A percentile compares a stretch with the other conserved stretches of the same genome.
Evolutionary conservation across 2,113 vertebrate genomes (phyloP).

Genomic region (Xenus cinereus): DNA sequence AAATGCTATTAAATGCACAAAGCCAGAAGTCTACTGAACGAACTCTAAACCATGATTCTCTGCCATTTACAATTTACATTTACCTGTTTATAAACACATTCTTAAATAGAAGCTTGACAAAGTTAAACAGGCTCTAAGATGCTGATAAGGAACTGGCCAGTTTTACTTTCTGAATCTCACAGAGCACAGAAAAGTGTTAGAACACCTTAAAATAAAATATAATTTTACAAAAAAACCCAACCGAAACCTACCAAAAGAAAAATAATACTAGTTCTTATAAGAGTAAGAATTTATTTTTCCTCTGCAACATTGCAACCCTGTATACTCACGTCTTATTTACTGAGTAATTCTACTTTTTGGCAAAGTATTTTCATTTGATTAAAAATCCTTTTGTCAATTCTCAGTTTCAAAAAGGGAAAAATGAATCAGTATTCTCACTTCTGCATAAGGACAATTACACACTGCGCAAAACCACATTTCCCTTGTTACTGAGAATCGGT

Average conservation of each 20-base stretch:
- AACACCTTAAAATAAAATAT: background rate
- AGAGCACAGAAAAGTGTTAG: background rate
- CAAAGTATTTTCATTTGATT: background rate
- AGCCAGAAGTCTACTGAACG: background rate
- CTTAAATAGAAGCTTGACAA: background rate
- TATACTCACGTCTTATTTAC: background rate
- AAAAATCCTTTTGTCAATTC: background rate
- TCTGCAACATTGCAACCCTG: background rate
- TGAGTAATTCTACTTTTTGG: background rate
- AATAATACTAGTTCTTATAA: background rate
- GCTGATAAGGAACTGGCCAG: background rate
- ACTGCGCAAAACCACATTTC: background rate
- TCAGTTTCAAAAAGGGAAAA: background rate
- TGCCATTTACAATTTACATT: background rate
- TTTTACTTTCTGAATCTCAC: background rate
- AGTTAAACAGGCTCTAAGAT: background rate
- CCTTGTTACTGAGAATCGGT: background rate
- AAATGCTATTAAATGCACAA: background rate
- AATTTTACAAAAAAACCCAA: background rate
- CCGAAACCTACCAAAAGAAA: background rate
- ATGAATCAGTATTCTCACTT: background rate
- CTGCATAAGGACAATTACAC: background rate
- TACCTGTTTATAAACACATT: background rate
- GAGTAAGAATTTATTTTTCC: background rate
- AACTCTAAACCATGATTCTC: background rate